phyloP scores from a whole-genome alignment of 2,797 vertebrate species.

The Euphonia xanthogaster region DNA sequence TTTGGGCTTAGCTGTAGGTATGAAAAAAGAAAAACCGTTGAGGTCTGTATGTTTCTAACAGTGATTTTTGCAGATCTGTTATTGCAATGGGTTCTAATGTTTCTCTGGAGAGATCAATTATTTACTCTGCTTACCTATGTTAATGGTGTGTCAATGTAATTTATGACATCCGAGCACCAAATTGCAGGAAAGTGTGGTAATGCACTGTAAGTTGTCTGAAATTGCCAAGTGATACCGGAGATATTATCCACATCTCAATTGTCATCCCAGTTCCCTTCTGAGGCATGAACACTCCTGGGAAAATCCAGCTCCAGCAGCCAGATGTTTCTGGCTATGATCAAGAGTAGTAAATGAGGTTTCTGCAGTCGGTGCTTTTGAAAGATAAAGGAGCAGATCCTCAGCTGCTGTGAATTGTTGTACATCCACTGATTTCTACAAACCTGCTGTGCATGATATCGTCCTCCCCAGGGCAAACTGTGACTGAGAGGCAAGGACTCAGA shows the following conservation, averaged over 20 bases:
- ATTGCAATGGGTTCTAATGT: constrained; percentile 9
- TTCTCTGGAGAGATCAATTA: constrained; percentile 42
- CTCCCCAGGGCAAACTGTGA: background rate
- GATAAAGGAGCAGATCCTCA: background rate
- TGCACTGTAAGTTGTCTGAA: constrained; percentile 28
- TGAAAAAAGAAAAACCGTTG: background rate
- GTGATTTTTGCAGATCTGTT: background rate
- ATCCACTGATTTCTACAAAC: background rate
- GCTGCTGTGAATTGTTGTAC: background rate
- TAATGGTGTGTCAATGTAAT: constrained; percentile 51
- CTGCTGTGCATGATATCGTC: background rate
- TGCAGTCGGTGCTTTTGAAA: background rate
- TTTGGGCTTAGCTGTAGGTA: background rate
- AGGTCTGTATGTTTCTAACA: background rate
- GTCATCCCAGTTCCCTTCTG: background rate
- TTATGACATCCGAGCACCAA: constrained; percentile 24
- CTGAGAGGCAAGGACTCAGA: background rate
- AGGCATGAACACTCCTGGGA: background rate
- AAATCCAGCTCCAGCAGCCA: background rate
- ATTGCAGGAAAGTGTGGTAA: constrained; percentile 42
- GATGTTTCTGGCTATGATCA: background rate
- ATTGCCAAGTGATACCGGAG: background rate
- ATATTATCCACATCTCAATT: background rate
- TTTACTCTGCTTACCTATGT: constrained; percentile 53
- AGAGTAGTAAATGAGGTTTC: background rate